phyloP scores from a whole-genome alignment of 2,888 invertebrate genomes.

The Drosophila mimica region DNA sequence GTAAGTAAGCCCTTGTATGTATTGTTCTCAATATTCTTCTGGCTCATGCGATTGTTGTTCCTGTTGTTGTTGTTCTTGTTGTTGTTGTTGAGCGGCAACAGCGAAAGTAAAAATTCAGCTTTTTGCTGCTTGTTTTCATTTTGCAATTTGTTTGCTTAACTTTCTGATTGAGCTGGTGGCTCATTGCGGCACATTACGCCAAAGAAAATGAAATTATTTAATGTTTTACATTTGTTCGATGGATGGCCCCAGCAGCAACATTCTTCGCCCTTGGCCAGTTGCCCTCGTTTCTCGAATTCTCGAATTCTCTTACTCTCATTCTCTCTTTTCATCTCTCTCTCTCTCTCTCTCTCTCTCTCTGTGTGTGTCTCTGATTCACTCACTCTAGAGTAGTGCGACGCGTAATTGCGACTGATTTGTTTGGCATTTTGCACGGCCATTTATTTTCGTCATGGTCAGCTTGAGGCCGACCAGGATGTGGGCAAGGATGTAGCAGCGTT shows the following conservation, averaged over 20 bases:
- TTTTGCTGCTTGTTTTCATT: conserved; percentile 68
- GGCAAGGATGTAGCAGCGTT: conserved; percentile 27
- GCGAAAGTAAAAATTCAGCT: conserved; percentile 45
- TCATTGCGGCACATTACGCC: conserved; percentile 45
- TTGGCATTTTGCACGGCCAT: conserved; percentile 72
- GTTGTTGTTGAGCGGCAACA: conserved; percentile 14
- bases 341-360: neutral
- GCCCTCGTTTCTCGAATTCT: conserved; percentile 13
- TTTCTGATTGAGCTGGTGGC: conserved; percentile 77
- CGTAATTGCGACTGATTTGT: conserved; percentile 77
- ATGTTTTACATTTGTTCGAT: conserved; percentile 65
- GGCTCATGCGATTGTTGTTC: conserved; percentile 31
- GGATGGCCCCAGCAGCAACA: conserved; percentile 22
- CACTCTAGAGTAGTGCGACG: conserved; percentile 37
- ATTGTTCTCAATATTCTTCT: conserved; percentile 38
- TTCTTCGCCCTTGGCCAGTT: conserved; percentile 32
- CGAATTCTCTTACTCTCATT: neutral
- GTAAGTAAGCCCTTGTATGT: conserved; percentile 49
- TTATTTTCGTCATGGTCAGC: conserved; percentile 73
- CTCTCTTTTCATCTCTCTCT: neutral
- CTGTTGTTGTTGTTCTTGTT: conserved; percentile 21
- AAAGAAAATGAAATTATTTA: conserved; percentile 69
- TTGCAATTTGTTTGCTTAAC: conserved; percentile 76
- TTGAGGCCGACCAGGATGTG: conserved; percentile 46
- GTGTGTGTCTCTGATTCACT: neutral